These are phyloP conservation scores for Malacoraja senta DNA, from an alignment of 2,797 vertebrate species.

Conservation along the genomic window DNA sequence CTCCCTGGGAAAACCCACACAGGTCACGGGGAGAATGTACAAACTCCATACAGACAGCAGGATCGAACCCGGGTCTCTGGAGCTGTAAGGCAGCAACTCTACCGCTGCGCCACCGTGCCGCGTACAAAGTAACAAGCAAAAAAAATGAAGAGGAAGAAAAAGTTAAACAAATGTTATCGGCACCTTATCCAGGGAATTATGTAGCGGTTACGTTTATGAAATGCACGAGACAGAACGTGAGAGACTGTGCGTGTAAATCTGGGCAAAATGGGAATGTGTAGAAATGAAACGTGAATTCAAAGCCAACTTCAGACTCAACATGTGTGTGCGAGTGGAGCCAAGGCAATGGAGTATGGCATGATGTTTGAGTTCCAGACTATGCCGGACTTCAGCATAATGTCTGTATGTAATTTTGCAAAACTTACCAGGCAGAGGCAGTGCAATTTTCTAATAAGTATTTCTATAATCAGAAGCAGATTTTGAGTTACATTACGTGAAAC, in stretches of 20 bases:
- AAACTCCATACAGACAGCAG: no score
- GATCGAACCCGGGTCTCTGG: no score
- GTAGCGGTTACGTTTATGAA: background rate
- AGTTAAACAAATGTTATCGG: background rate
- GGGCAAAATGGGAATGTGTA: background rate
- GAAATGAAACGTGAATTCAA: background rate
- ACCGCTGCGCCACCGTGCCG: no score
- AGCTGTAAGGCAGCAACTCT: no score
- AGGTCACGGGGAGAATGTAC: no score
- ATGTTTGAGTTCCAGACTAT: background rate
- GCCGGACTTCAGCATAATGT: background rate
- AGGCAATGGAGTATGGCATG: background rate
- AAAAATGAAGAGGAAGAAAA: background rate
- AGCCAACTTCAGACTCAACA: background rate
- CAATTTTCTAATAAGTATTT: background rate
- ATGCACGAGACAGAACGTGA: background rate
- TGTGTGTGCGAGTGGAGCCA: background rate
- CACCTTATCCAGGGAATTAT: background rate
- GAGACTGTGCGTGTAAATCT: background rate
- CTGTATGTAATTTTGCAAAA: background rate
- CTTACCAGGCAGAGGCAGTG: background rate
- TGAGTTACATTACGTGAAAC: background rate
- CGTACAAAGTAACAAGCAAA: background rate
- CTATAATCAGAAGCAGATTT: slow-evolving; percentile 14
- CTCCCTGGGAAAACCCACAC: no score